Percentiles rank a stretch among this genome's conserved stretches.
These are phyloP conservation scores for Acanthiza pusilla DNA, from an alignment of 2,797 vertebrate species.

Conservation along the genomic window DNA sequence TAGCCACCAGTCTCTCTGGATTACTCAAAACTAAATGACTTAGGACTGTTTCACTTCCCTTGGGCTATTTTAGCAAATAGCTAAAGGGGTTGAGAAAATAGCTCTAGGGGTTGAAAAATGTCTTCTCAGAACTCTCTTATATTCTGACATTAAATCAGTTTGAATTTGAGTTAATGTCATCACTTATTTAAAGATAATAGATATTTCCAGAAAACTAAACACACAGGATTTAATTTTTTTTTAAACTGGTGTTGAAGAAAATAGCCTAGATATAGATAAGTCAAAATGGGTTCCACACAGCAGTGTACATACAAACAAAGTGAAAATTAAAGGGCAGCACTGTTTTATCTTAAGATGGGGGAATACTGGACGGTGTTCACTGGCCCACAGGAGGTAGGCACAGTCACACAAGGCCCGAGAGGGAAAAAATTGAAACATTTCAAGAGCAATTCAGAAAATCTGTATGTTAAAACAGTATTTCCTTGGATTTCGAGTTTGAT, in stretches of 20 bases:
- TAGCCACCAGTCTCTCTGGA: background rate
- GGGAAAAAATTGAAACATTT: background rate
- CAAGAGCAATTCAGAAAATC: background rate
- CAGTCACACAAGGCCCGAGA: fast-evolving
- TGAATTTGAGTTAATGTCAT: background rate
- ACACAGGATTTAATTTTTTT: background rate
- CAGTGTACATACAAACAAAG: background rate
- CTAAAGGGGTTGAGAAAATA: conserved; percentile 2
- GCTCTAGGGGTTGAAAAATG: background rate
- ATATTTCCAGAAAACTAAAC: background rate
- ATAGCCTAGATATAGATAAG: background rate
- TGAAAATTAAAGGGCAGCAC: background rate
- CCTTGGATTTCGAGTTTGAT: background rate
- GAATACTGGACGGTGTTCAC: background rate
- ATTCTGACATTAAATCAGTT: background rate
- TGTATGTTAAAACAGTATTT: background rate
- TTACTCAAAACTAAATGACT: background rate
- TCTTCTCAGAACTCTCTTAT: background rate
- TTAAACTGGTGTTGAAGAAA: background rate
- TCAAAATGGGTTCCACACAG: background rate
- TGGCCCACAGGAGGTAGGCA: background rate
- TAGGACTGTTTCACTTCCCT: background rate
- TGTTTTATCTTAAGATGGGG: background rate
- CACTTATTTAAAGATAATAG: background rate
- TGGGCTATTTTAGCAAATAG: conserved; percentile 20